Conservation (phyloP, 2,888 invertebrate species). For the Aspidiotus rigidus region DNA sequence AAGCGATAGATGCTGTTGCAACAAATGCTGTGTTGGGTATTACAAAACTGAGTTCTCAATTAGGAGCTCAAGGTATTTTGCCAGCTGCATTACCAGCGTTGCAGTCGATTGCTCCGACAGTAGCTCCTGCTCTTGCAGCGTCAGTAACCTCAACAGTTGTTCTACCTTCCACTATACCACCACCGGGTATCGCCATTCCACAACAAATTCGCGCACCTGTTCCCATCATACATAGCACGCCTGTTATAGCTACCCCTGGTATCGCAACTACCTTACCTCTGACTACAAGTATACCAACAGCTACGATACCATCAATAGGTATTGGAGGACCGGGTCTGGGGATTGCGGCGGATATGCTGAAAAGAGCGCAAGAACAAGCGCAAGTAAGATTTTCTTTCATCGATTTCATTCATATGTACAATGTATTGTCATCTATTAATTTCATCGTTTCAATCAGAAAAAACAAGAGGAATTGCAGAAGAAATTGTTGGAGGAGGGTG, state of each 20-base stretch:
- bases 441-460: constrained; percentile 44
- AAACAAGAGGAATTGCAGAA: constrained; percentile 63
- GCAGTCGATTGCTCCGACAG: constrained; percentile 37
- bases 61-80: constrained; percentile 39
- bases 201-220: constrained; percentile 44
- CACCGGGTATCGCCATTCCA: constrained; percentile 56
- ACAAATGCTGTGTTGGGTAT: constrained; percentile 60
- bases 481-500: constrained; percentile 61
- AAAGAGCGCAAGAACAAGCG: constrained; percentile 56
- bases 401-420: neutral
- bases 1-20: constrained; percentile 92
- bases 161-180: constrained; percentile 48
- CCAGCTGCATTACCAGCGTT: constrained; percentile 41
- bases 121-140: constrained; percentile 41
- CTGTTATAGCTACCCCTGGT: constrained; percentile 14
- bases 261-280: neutral
- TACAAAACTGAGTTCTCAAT: constrained; percentile 38
- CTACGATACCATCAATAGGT: neutral
- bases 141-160: constrained; percentile 39
- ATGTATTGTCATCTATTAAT: neutral
- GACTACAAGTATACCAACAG: neutral
- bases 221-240: constrained; percentile 43
- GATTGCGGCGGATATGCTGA: constrained; percentile 47
- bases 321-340: constrained; percentile 5
- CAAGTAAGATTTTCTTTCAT: constrained; percentile 40